Base-by-base conservation (phyloP, 1,140 invertebrate genomes). In the Drosophila littoralis region DNA sequence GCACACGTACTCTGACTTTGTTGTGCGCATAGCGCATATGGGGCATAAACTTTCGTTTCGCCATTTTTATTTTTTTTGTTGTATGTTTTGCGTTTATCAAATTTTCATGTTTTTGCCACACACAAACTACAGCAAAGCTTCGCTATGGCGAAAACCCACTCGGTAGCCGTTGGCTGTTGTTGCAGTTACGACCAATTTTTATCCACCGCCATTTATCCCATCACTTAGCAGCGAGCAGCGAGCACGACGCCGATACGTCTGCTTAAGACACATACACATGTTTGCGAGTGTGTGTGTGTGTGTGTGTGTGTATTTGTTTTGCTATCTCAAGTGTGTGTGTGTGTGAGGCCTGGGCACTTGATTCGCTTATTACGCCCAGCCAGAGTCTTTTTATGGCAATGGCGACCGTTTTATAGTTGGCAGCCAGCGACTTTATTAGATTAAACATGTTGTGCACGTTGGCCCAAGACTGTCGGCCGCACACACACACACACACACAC, bases 331-430 rank as follows among this genome's bases (percentile, higher is more conserved):
- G 33, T 66, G 57, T 51, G 6, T 55, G 7, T 46, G 48, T 45
- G 42, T 74, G 66, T 52, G 33, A 50, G 38, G 42, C 13, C 42
- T 48, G 66, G 79, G 69, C 83, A 89, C 84, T 89, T 88, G 84
- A 89, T 88, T 89, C 84, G 84, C 85, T 89, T 88, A 88, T 88
- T 88, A 89, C 85, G 70, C 84, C 54, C 73, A 84, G 74, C 66
- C 65, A 82, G 72, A 75, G 77, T 67, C 46, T 70, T 89, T 88
- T 89, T 89, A 89, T 89, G 74, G 82, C 77, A 59, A 70, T 70
- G 70, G 78, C 75, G 51, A 73, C 59, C 59, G 61, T 83, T 88
- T 89, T 84, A 84, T 84, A 77, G 77, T 72, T 73, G 73, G 46
- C 67, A 73, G 61, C 76, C 68, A 73, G 73, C 74, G 80, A 84